Conservation (phyloP, 2,797 vertebrate genomes). For the Lutjanus campechanus region DNA sequence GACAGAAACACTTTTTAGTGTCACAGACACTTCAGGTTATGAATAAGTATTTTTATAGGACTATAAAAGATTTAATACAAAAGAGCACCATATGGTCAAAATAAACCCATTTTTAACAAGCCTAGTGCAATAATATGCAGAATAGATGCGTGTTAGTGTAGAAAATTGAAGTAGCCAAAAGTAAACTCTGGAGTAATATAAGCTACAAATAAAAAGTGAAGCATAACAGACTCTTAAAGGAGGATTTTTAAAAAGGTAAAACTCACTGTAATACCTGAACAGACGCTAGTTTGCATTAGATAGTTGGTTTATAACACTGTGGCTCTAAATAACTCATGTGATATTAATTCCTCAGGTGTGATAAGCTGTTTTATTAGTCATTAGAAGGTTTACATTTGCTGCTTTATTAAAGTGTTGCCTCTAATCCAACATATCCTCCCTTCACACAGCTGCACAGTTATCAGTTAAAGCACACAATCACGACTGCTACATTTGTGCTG, state of each 20-base stretch:
- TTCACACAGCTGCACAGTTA: conserved; percentile 41
- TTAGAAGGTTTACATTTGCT: conserved; percentile 8
- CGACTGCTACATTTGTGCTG: conserved; percentile 11
- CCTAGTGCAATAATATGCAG: too few species aligned
- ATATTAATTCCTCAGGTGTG: conserved; percentile 7
- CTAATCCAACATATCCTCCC: conserved; percentile 27
- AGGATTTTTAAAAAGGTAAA: neutral
- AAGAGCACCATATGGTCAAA: too few species aligned
- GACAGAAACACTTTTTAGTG: too few species aligned
- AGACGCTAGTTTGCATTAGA: neutral
- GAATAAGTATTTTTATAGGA: too few species aligned
- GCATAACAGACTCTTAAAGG: neutral
- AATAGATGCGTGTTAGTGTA: neutral
- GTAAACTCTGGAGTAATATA: neutral
- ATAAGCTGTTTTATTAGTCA: conserved; percentile 20
- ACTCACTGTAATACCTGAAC: neutral
- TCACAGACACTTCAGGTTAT: too few species aligned
- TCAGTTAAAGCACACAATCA: conserved; percentile 67
- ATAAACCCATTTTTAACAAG: too few species aligned
- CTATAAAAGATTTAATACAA: too few species aligned
- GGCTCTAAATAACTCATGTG: neutral
- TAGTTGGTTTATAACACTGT: neutral
- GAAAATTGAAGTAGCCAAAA: neutral
- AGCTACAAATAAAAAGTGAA: neutral
- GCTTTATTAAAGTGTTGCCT: conserved; percentile 34